phyloP scores from a whole-genome alignment of 2,797 vertebrate species.

The Xiphophorus birchmanni region DNA sequence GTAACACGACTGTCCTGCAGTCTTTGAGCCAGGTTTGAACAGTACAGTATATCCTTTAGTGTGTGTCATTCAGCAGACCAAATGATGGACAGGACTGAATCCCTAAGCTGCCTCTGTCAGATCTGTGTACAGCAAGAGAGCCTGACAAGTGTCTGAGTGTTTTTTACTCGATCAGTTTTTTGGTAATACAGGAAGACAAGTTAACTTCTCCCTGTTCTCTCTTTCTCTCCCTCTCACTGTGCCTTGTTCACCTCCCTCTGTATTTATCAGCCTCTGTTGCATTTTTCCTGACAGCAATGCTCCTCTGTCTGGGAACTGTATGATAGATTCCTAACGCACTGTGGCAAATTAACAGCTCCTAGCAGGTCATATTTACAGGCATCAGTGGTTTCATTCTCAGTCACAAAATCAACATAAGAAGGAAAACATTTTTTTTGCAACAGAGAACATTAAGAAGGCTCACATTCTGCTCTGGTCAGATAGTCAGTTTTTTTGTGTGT shows the following conservation, averaged over 20 bases:
- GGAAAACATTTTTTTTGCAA: conserved; percentile 26
- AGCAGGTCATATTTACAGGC: conserved; percentile 22
- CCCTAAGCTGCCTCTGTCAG: conserved; percentile 72
- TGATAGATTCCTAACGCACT: conserved; percentile 11
- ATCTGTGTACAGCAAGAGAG: conserved; percentile 49
- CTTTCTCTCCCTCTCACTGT: neutral
- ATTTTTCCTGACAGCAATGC: conserved; percentile 7
- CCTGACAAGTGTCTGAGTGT: conserved; percentile 56
- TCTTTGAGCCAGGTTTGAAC: conserved; percentile 44
- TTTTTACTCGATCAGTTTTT: conserved; percentile 37
- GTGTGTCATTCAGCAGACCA: conserved; percentile 47
- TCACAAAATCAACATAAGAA: neutral
- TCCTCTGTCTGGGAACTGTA: neutral
- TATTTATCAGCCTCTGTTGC: conserved; percentile 24
- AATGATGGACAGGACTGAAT: conserved; percentile 70
- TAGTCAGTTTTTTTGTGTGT: conserved; percentile 16
- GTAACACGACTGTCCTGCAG: conserved; percentile 36
- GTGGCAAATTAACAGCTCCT: conserved; percentile 7
- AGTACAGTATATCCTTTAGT: conserved; percentile 20
- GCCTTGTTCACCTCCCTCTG: conserved; percentile 2
- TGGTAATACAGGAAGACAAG: conserved; percentile 56
- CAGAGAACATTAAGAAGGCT: conserved; percentile 11
- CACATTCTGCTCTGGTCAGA: conserved; percentile 21
- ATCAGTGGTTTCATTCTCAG: neutral
- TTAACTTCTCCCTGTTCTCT: conserved; percentile 20